Evolutionary conservation across 2,797 vertebrate genomes (phyloP).

Genomic region (Crypturellus tataupa): DNA sequence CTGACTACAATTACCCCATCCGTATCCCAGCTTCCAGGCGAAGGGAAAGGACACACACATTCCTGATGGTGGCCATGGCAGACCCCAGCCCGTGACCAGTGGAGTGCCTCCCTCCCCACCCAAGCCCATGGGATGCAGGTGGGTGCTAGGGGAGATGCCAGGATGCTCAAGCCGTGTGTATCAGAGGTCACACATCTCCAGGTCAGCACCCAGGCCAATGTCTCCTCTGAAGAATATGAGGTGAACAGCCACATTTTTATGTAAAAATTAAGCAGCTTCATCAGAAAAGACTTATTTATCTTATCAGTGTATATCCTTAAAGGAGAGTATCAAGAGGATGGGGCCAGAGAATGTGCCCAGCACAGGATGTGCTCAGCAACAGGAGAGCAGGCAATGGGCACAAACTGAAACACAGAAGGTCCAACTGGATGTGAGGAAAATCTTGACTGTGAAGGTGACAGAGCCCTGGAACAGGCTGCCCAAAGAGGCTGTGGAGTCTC

Average conservation of each 20-base stretch:
- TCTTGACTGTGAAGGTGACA: too few species aligned
- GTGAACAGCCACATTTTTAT: background rate
- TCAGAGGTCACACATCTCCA: accelerated
- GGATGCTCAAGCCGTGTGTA: background rate
- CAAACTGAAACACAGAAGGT: too few species aligned
- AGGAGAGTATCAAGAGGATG: too few species aligned
- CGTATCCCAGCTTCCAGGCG: background rate
- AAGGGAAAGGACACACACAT: background rate
- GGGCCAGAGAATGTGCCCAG: too few species aligned
- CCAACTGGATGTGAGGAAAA: too few species aligned
- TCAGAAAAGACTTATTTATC: background rate
- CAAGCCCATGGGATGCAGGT: background rate
- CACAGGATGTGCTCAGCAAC: too few species aligned
- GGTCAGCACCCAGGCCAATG: background rate
- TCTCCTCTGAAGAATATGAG: background rate
- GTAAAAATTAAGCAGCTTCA: background rate
- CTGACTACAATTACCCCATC: background rate
- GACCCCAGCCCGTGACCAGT: background rate
- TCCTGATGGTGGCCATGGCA: background rate
- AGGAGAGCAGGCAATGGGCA: too few species aligned
- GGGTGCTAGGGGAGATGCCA: too few species aligned
- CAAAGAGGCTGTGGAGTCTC: too few species aligned
- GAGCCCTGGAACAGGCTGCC: too few species aligned
- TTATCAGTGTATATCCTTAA: too few species aligned
- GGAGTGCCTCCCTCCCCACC: too few species aligned